Percentiles rank a stretch among this genome's conserved stretches.
Evolutionary conservation across 2,888 invertebrate species (phyloP).

Genomic region (Cantharis nigra): DNA sequence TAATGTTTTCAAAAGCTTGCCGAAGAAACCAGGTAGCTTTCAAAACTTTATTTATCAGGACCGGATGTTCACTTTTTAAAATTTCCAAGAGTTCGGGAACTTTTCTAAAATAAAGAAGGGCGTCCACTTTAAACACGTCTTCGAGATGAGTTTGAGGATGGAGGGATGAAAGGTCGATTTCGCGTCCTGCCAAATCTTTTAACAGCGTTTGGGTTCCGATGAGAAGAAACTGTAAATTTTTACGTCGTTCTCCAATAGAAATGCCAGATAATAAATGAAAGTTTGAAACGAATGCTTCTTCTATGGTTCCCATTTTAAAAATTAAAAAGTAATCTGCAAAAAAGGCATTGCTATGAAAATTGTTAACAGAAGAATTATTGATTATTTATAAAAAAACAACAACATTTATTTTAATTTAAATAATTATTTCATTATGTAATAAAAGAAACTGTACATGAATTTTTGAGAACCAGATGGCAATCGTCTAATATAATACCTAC

Average conservation of each 20-base stretch:
- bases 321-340: not conserved
- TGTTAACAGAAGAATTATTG: not conserved
- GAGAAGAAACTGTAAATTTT: not conserved
- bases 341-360: not conserved
- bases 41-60: slow-evolving; percentile 21
- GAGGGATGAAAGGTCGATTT: not conserved
- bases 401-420: too few relatives aligned
- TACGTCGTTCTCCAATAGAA: slow-evolving; percentile 5
- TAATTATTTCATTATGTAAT: too few relatives aligned
- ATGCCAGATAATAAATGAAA: not conserved
- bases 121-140: slow-evolving; percentile 17
- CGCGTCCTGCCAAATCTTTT: not conserved
- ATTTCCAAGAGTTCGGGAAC: slow-evolving; percentile 23
- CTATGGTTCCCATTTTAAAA: slow-evolving; percentile 1
- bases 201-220: not conserved
- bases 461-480: too few relatives aligned
- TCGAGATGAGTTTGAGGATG: slow-evolving; percentile 14
- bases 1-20: slow-evolving; percentile 1
- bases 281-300: slow-evolving; percentile 2
- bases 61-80: slow-evolving; percentile 25
- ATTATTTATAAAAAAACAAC: too few relatives aligned
- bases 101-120: slow-evolving; percentile 18
- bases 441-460: too few relatives aligned
- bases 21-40: slow-evolving; percentile 14
- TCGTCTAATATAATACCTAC: too few relatives aligned